Conservation (phyloP, 2,113 vertebrate genomes). For the Rana temporaria region DNA sequence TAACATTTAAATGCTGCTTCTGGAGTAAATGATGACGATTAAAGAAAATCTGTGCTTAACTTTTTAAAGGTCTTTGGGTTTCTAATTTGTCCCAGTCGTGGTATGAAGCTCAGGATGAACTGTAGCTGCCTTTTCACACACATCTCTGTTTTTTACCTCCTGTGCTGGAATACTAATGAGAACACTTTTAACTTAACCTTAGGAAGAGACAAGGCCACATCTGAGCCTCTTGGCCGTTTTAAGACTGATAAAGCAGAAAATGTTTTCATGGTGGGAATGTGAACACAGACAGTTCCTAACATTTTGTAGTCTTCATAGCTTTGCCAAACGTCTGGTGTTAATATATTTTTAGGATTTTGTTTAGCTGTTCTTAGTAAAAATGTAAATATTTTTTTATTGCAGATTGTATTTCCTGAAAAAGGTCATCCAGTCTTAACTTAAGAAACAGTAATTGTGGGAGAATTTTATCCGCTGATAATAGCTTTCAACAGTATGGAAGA, state of each 20-base stretch:
- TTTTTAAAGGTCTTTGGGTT: too few species aligned
- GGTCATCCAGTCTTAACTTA: constrained; percentile 17
- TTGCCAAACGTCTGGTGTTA: constrained; percentile 43
- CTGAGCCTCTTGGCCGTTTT: not conserved
- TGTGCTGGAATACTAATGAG: constrained; percentile 8
- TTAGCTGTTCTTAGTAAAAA: constrained; percentile 25
- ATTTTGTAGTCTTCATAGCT: constrained; percentile 17
- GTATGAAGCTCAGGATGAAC: not conserved
- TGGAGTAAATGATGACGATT: too few species aligned
- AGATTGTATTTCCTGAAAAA: not conserved
- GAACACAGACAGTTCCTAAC: constrained; percentile 28
- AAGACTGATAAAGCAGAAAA: not conserved
- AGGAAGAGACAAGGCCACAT: constrained; percentile 8
- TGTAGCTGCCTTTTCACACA: not conserved
- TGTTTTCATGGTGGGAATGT: constrained; percentile 32
- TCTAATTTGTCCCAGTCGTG: too few species aligned
- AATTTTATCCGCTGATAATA: not conserved
- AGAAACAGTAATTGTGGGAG: not conserved
- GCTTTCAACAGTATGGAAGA: too few species aligned
- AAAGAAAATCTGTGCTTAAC: too few species aligned
- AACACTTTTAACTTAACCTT: constrained; percentile 10
- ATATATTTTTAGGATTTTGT: constrained; percentile 32
- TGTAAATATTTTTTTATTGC: constrained; percentile 32
- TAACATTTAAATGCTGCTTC: too few species aligned
- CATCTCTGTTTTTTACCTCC: not conserved